Conservation (phyloP, 2,797 vertebrate genomes). For the Sorex maritimensis region DNA sequence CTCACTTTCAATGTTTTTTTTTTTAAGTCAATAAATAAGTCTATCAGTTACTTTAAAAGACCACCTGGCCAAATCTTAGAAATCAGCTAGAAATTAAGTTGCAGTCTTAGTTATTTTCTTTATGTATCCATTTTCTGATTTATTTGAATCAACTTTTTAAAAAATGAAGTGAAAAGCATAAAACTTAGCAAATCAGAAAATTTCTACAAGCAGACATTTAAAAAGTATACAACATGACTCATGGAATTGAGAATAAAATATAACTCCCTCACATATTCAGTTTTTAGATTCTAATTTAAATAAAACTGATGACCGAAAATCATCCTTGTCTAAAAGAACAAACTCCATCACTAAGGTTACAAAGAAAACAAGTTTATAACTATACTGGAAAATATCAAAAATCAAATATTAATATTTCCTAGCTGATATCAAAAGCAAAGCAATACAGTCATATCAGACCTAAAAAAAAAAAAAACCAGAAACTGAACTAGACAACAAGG, state of each 20-base stretch:
- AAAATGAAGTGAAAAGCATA: slow-evolving; percentile 71
- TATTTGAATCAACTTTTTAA: slow-evolving; percentile 67
- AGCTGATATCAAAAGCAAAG: slow-evolving; percentile 63
- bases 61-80: slow-evolving; percentile 58
- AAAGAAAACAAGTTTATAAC: slow-evolving; percentile 71
- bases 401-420: slow-evolving; percentile 55
- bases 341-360: slow-evolving; percentile 44
- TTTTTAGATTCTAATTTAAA: slow-evolving; percentile 65
- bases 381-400: slow-evolving; percentile 51
- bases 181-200: slow-evolving; percentile 55
- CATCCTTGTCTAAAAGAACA: slow-evolving; percentile 41
- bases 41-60: slow-evolving; percentile 64
- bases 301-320: slow-evolving; percentile 59
- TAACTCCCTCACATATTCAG: slow-evolving; percentile 57
- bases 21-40: slow-evolving; percentile 67
- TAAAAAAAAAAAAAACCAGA: slow-evolving; percentile 23
- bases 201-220: slow-evolving; percentile 45
- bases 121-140: slow-evolving; percentile 55
- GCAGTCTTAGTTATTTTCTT: slow-evolving; percentile 30
- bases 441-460: slow-evolving; percentile 19
- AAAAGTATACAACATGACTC: slow-evolving; percentile 49
- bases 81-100: slow-evolving; percentile 1
- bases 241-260: slow-evolving; percentile 65
- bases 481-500: slow-evolving; percentile 55
- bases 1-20: slow-evolving; percentile 55